Percentiles rank a stretch among this genome's conserved stretches.
Conservation (phyloP, 2,797 vertebrate genomes). For the Acipenser transmontanus region DNA sequence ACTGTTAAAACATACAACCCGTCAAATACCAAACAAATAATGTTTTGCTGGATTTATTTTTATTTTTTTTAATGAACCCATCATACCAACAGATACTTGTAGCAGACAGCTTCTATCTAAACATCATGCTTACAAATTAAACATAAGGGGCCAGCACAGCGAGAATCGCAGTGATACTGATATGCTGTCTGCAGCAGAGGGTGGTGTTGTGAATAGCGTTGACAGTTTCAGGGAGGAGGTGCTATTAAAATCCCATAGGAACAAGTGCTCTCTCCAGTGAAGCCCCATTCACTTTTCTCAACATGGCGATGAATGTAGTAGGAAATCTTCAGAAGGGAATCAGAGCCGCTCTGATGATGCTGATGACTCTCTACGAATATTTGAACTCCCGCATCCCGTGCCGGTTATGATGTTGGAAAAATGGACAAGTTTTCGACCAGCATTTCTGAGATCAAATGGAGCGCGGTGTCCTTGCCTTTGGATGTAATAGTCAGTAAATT, state of each 20-base stretch:
- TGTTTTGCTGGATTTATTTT: no score
- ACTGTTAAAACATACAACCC: not conserved
- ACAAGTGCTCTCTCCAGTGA: not conserved
- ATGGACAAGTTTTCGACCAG: slow-evolving; percentile 89
- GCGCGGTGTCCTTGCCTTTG: slow-evolving; percentile 80
- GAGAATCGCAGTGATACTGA: slow-evolving; percentile 9
- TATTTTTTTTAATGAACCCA: not conserved
- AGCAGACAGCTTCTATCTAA: not conserved
- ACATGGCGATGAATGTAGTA: slow-evolving; percentile 27
- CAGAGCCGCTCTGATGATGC: slow-evolving; percentile 21
- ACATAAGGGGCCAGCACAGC: not conserved
- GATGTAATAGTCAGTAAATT: slow-evolving; percentile 91
- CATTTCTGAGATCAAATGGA: slow-evolving; percentile 83
- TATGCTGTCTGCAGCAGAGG: slow-evolving; percentile 15
- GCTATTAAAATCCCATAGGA: slow-evolving; percentile 18
- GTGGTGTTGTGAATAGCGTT: slow-evolving; percentile 14
- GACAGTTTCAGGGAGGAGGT: slow-evolving; percentile 20
- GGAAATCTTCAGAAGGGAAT: slow-evolving; percentile 27
- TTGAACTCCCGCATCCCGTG: slow-evolving; percentile 22
- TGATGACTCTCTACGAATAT: slow-evolving; percentile 21
- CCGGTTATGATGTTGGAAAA: slow-evolving; percentile 67
- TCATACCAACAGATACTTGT: not conserved
- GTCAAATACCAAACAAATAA: not conserved
- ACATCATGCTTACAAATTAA: not conserved
- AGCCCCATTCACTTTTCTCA: slow-evolving; percentile 15